Conservation (phyloP, 2,888 invertebrate genomes). For the Corbicula japonica region DNA sequence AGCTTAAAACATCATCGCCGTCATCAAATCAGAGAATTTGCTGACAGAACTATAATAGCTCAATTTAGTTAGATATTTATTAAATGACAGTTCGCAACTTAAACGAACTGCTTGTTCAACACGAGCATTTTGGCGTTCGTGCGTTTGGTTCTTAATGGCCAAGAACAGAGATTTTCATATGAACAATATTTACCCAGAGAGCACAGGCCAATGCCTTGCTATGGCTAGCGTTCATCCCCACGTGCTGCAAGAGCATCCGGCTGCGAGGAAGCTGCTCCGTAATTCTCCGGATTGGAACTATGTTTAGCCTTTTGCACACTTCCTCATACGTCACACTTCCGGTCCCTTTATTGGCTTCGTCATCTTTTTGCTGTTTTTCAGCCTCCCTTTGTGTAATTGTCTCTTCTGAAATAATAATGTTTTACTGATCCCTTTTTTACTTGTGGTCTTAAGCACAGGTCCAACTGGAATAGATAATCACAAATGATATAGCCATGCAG, state of each 20-base stretch:
- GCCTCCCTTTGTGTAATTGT: conserved; percentile 28
- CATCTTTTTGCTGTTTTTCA: conserved; percentile 16
- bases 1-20: too few species aligned
- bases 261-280: conserved; percentile 70
- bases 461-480: too few species aligned
- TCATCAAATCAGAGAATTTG: too few species aligned
- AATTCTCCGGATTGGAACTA: conserved; percentile 74
- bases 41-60: too few species aligned
- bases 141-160: too few species aligned
- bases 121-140: too few species aligned
- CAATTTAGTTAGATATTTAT: too few species aligned
- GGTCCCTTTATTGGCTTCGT: conserved; percentile 68
- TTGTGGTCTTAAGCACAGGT: too few species aligned
- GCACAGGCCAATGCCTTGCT: conserved; percentile 81
- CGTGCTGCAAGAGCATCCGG: conserved; percentile 78
- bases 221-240: conserved; percentile 77
- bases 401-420: conserved; percentile 41
- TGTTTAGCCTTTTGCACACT: conserved; percentile 71
- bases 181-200: conserved; percentile 75
- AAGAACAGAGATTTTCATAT: too few species aligned
- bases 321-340: conserved; percentile 77
- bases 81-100: too few species aligned
- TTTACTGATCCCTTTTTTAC: neutral
- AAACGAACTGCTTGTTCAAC: too few species aligned
- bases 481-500: too few species aligned